phyloP scores from a whole-genome alignment of 2,113 vertebrate genomes.

The Benitochromis conjunctus region DNA sequence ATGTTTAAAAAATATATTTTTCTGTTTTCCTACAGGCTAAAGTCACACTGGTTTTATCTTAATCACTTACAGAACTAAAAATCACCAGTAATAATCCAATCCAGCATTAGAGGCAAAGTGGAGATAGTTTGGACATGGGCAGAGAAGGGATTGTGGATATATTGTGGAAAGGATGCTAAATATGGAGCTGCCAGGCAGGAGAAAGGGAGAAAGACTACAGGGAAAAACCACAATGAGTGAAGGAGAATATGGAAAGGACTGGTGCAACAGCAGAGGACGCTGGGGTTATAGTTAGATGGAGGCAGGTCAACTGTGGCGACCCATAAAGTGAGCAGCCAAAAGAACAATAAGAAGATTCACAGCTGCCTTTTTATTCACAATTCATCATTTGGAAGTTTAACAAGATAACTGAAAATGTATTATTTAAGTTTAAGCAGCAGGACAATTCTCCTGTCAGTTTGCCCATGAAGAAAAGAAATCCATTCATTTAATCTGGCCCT shows the following conservation, averaged over 20 bases:
- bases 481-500: not conserved
- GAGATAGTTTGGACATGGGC: not conserved
- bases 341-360: not conserved
- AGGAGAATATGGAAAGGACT: not conserved
- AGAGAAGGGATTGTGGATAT: no score
- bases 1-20: not conserved
- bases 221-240: not conserved
- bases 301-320: not conserved
- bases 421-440: not conserved
- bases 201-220: not conserved
- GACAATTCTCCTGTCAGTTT: not conserved
- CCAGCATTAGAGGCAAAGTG: not conserved
- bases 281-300: not conserved
- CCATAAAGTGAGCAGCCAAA: not conserved
- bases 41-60: not conserved
- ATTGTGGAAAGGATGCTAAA: no score
- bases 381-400: not conserved
- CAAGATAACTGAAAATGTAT: not conserved
- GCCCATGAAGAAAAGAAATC: not conserved
- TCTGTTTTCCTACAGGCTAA: not conserved
- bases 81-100: not conserved
- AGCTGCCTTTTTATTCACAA: not conserved
- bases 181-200: not conserved
- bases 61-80: not conserved
- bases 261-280: not conserved